A percentile compares a stretch with the other conserved stretches of the same genome.
Conservation (phyloP, 2,888 invertebrate genomes). For the Ecdyonurus torrentis region DNA sequence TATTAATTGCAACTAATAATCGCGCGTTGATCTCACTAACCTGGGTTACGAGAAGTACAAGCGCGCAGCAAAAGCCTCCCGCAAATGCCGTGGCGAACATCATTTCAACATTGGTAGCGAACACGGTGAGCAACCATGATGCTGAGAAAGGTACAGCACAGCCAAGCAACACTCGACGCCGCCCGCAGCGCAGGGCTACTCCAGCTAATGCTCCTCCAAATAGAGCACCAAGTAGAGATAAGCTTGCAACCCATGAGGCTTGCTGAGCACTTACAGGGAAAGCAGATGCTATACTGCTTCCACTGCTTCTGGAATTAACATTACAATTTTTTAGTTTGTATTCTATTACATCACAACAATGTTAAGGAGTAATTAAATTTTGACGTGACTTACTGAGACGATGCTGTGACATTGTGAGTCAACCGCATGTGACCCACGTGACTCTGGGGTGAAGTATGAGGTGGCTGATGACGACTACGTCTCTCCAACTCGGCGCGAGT, state of each 20-base stretch:
- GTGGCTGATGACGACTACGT: background rate
- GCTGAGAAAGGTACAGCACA: conserved; percentile 59
- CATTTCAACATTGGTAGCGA: conserved; percentile 57
- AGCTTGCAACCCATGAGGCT: conserved; percentile 66
- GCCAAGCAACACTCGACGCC: conserved; percentile 48
- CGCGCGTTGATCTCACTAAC: conserved; percentile 23
- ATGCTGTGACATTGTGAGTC: background rate
- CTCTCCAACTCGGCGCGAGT: background rate
- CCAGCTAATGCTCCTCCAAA: conserved; percentile 66
- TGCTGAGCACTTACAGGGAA: conserved; percentile 38
- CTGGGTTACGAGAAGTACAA: conserved; percentile 59
- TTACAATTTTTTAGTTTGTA: too few species aligned
- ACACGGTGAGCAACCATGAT: conserved; percentile 67
- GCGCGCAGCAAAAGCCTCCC: conserved; percentile 66
- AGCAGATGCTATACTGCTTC: background rate
- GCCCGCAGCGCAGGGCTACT: conserved; percentile 47
- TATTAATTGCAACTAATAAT: background rate
- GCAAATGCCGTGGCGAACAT: conserved; percentile 72
- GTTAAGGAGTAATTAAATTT: background rate
- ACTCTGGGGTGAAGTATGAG: background rate
- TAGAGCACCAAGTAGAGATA: conserved; percentile 61
- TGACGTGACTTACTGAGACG: background rate
- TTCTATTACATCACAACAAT: too few species aligned
- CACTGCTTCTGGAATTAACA: background rate
- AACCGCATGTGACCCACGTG: background rate